Evolutionary conservation across 1,140 invertebrate species (phyloP).

Genomic region (Lepeophtheirus salmonis): DNA sequence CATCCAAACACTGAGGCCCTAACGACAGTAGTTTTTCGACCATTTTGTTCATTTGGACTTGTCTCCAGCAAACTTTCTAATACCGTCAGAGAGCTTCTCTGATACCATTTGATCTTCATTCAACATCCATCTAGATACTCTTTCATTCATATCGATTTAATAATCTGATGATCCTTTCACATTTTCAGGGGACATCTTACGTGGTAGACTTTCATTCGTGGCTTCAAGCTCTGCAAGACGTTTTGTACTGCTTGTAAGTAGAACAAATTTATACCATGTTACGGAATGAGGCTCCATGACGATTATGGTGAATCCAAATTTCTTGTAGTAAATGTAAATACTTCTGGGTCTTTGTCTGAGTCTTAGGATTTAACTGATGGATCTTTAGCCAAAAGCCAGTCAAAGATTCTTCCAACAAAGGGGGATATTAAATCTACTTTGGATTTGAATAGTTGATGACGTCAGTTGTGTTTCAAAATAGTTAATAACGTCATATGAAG

Average conservation of each 20-base stretch:
- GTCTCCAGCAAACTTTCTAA: slow-evolving; percentile 89
- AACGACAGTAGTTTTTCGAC: not conserved
- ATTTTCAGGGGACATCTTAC: slow-evolving; percentile 29
- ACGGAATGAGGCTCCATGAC: slow-evolving; percentile 98
- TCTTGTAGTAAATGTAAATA: slow-evolving; percentile 99
- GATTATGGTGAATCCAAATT: slow-evolving; percentile 85
- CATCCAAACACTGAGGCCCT: too few species aligned
- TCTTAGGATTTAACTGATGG: slow-evolving; percentile 62
- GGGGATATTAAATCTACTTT: slow-evolving; percentile 94
- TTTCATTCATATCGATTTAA: slow-evolving; percentile 55
- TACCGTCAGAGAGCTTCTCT: slow-evolving; percentile 89
- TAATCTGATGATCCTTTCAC: slow-evolving; percentile 45
- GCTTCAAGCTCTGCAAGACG: slow-evolving; percentile 60
- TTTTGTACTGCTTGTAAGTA: slow-evolving; percentile 85
- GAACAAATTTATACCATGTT: slow-evolving; percentile 68
- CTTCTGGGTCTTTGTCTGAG: slow-evolving; percentile 75
- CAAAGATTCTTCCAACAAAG: slow-evolving; percentile 65
- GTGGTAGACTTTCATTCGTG: slow-evolving; percentile 32
- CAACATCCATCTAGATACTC: slow-evolving; percentile 71
- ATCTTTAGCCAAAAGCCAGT: slow-evolving; percentile 62
- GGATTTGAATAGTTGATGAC: too few species aligned
- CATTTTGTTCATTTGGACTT: slow-evolving; percentile 37
- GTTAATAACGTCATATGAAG: too few species aligned
- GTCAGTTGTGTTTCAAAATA: too few species aligned
- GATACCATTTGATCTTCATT: slow-evolving; percentile 98